Base-by-base conservation (phyloP, 2,113 vertebrate species). In the Bubo bubo region DNA sequence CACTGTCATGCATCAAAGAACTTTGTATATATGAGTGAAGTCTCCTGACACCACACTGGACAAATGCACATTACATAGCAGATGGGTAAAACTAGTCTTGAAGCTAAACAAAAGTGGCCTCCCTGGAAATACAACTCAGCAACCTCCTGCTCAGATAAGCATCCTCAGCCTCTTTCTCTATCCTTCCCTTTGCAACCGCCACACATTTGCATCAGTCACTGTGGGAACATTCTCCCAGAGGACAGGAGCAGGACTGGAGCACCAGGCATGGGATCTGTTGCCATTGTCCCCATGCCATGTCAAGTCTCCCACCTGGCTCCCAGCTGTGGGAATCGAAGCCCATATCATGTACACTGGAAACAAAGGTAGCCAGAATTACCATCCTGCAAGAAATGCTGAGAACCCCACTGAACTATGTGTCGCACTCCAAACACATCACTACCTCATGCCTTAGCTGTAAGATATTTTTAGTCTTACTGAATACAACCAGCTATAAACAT, bases 31-130 rank as follows among this genome's bases (percentile, higher is more conserved):
- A 86, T 55, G 71, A 72, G 5, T 35, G 53, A 87, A 79, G 20
- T 81, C 82, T 95, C 86, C 64, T 91, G 73, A 86, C 34, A 88
- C 28, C 66, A 52, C 60, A 41, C 26, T 53, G 84, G 86, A 68
- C 89, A 96, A 91, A 85, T 47, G 55, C 92, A 72, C 8, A 4
- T 82, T 79, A 64, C 59, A 35, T 3, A 88, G 76, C 87, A 93
- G 77, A 93, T 79, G 90, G 73, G 28, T 82, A 53, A 80, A 95
- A 59, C 4, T 23, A 87, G 88, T 77, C 50, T 68, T 76, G 30
- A 94, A 89, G 88, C 72, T 81, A 60, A 88, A 84, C 55, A 94
- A 71, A 80, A 94, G 79, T 32, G 81, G 59, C 62, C 71, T 87
- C 71, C 11, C 76, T 88, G 55, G 53, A 93, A 96, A 75, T 39